Evolutionary conservation across 2,113 vertebrate species (phyloP), one percentile per base, ranked within the genome.

Genomic region (Tympanuchus pallidicinctus): DNA sequence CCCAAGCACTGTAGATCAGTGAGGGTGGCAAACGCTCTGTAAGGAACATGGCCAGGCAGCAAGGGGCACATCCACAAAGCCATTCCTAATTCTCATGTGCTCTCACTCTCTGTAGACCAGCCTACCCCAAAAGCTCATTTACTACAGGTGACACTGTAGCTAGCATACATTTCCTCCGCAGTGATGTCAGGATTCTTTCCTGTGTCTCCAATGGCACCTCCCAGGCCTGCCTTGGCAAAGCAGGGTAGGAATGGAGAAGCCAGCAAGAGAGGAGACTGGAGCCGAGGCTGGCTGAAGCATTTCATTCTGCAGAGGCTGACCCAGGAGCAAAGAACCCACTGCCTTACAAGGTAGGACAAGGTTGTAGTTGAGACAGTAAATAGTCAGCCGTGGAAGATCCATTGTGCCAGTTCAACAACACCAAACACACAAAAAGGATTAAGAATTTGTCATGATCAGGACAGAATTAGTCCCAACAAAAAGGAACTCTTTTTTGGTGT

Each of bases 11-110:
- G 30, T 52, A 36, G 54, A 27, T 3, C 50, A 48, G 30, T 21
- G 38, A 64, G 34, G 20, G 15, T 8, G 13, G 59, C 11, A 34
- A 20, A 42, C 14, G 43, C 2, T 11, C 19, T 12, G 2, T 1
- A 24, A 64, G 32, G 13, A 42, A 6, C 22, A 6, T 6, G 22
- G 27, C 34, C 59, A 73, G 47, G 32, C 4, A 36, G 15, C 14
- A 30, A 36, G 8, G 12, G 6, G 8, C 38, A n/a, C 69, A 30
- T 8, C 32, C 69, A 60, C 10, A 12, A 34, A 65, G 4, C 16
- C 32, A 22, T n/a, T 48, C 21, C 40, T 18, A 20, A 70, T 4
- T 22, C 5, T 17, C 6, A 0, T 3, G 9, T 14, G 9, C 14
- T 54, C 54, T 52, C 48, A n/a, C 15, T 45, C 7, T 25, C 22